Percentiles rank a stretch among this genome's conserved stretches.
These are phyloP conservation scores for Apantesis nais DNA, from an alignment of 2,888 invertebrate species.

Conservation along the genomic window DNA sequence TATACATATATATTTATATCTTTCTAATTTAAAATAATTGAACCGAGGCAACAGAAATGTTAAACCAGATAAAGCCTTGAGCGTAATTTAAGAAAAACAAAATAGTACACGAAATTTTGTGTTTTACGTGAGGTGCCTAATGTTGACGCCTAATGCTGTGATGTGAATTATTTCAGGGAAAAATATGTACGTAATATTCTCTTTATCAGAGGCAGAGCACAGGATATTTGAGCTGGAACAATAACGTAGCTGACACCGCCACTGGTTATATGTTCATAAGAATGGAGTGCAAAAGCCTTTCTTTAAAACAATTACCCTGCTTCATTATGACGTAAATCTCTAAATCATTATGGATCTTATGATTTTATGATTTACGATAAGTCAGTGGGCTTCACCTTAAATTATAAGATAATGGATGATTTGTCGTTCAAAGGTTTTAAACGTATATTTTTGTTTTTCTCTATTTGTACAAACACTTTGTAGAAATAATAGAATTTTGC, in stretches of 20 bases:
- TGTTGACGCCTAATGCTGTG: neutral
- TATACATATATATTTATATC: constrained; percentile 8
- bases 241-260: neutral
- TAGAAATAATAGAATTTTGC: neutral
- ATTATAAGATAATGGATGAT: too few relatives aligned
- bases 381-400: too few relatives aligned
- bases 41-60: constrained; percentile 2
- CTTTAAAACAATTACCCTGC: neutral
- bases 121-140: neutral
- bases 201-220: neutral
- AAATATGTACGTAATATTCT: neutral
- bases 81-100: neutral
- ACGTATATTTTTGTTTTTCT: neutral
- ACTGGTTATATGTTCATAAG: neutral
- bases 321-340: neutral
- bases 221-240: neutral
- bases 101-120: neutral
- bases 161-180: neutral
- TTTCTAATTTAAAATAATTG: constrained; percentile 20
- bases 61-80: neutral
- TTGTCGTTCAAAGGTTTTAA: neutral
- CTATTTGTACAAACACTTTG: neutral
- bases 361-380: too few relatives aligned
- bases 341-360: too few relatives aligned
- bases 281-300: neutral